phyloP scores from a whole-genome alignment of 2,888 invertebrate species.

The Temnothorax unifasciatus region DNA sequence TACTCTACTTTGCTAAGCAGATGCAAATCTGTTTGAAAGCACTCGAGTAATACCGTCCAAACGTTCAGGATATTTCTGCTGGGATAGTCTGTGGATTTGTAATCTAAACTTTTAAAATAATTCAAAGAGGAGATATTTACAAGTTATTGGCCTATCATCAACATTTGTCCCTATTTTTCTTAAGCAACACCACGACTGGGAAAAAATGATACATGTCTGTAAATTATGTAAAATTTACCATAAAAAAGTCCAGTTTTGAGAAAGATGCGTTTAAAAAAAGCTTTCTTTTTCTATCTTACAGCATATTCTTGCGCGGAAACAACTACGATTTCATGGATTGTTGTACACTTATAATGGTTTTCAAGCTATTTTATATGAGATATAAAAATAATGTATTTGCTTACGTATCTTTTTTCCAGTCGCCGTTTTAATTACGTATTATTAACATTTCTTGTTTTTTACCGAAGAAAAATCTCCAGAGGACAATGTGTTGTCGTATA shows the following conservation, averaged over 20 bases:
- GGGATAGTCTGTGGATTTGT: neutral
- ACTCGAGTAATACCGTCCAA: constrained; percentile 27
- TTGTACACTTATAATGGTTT: neutral
- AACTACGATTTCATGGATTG: neutral
- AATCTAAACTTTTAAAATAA: constrained; percentile 1
- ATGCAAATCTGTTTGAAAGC: neutral
- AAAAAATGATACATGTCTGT: neutral
- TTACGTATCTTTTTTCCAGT: constrained; percentile 10
- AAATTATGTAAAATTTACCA: constrained; percentile 22
- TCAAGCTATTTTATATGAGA: neutral
- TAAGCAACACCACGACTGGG: neutral
- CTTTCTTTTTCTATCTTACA: constrained; percentile 1
- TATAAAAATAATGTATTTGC: neutral
- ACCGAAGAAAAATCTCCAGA: constrained; percentile 28
- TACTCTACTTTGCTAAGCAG: neutral
- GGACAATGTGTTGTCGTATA: neutral
- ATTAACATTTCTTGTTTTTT: constrained; percentile 53
- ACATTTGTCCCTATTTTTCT: neutral
- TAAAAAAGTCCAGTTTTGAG: neutral
- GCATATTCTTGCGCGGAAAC: neutral
- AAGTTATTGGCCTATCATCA: constrained; percentile 9
- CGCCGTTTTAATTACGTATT: neutral
- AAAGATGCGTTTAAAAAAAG: neutral
- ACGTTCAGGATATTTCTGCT: neutral
- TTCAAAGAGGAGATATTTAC: neutral